phyloP scores from a whole-genome alignment of 1,140 invertebrate species.

The Aphelenchoides besseyi region DNA sequence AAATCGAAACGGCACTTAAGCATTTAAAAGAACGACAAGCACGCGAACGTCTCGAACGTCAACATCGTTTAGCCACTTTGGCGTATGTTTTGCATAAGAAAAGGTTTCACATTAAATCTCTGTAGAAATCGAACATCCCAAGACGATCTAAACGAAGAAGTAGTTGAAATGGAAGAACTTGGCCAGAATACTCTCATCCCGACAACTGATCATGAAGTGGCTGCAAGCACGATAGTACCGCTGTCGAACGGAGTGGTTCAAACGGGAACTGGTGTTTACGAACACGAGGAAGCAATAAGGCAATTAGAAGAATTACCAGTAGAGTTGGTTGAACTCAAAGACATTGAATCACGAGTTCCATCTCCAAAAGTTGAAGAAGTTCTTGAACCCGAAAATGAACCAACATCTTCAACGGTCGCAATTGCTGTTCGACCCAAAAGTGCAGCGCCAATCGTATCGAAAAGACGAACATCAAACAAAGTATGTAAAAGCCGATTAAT shows the following conservation, averaged over 20 bases:
- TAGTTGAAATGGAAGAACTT: constrained; percentile 14
- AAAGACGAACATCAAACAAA: constrained; percentile 15
- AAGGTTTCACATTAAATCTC: neutral
- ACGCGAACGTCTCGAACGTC: constrained; percentile 64
- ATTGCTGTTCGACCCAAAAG: constrained; percentile 11
- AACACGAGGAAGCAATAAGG: too few relatives aligned
- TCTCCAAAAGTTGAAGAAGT: too few relatives aligned
- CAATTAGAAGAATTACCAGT: too few relatives aligned
- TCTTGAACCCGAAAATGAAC: neutral
- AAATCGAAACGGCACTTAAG: constrained; percentile 70
- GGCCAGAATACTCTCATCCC: neutral
- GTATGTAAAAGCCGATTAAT: neutral
- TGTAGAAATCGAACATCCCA: neutral
- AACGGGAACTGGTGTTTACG: too few relatives aligned
- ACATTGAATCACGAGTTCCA: too few relatives aligned
- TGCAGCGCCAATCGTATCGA: neutral
- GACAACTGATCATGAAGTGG: too few relatives aligned
- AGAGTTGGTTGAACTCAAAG: too few relatives aligned
- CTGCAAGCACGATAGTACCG: too few relatives aligned
- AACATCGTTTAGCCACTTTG: constrained; percentile 40
- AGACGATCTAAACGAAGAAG: neutral
- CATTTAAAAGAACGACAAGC: constrained; percentile 65
- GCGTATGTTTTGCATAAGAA: constrained; percentile 21
- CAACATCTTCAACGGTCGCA: neutral
- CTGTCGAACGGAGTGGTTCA: too few relatives aligned